These are phyloP conservation scores for Catostomus latipinnis DNA, from an alignment of 2,797 vertebrate species.

Conservation along the genomic window DNA sequence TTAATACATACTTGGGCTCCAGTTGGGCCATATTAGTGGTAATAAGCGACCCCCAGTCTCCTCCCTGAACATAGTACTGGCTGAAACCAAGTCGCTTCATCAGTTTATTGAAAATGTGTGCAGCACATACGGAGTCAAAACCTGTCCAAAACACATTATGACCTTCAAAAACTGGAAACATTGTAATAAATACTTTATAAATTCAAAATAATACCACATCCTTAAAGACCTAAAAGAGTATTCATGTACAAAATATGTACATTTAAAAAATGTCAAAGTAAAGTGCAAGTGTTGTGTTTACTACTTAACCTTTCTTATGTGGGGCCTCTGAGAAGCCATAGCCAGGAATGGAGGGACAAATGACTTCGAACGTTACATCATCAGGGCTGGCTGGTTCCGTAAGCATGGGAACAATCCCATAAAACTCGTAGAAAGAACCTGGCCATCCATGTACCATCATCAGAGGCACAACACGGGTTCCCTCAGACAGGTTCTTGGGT, in stretches of 20 bases:
- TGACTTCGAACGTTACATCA: slow-evolving; percentile 82
- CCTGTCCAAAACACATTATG: slow-evolving; percentile 67
- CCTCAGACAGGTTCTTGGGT: slow-evolving; percentile 74
- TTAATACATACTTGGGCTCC: slow-evolving; percentile 82
- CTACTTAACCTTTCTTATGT: slow-evolving; percentile 78
- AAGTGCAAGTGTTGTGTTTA: too few relatives aligned
- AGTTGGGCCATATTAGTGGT: slow-evolving; percentile 87
- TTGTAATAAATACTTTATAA: not conserved
- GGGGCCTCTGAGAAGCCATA: slow-evolving; percentile 89
- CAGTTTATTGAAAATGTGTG: slow-evolving; percentile 86
- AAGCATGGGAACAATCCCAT: slow-evolving; percentile 84
- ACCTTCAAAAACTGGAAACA: not conserved
- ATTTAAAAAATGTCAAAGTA: not conserved
- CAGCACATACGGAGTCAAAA: slow-evolving; percentile 80
- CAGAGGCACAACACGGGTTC: slow-evolving; percentile 74
- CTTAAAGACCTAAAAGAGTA: too few relatives aligned
- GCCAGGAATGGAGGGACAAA: slow-evolving; percentile 91
- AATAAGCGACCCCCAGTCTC: slow-evolving; percentile 87
- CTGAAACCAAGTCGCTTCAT: slow-evolving; percentile 88
- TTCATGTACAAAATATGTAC: too few relatives aligned
- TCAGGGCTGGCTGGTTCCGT: slow-evolving; percentile 69
- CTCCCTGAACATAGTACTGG: slow-evolving; percentile 87
- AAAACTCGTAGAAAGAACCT: slow-evolving; percentile 91
- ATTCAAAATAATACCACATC: too few relatives aligned
- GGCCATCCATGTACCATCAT: slow-evolving; percentile 93